Evolutionary conservation across 1,140 invertebrate genomes (phyloP).

Genomic region (Nomia melanderi): DNA sequence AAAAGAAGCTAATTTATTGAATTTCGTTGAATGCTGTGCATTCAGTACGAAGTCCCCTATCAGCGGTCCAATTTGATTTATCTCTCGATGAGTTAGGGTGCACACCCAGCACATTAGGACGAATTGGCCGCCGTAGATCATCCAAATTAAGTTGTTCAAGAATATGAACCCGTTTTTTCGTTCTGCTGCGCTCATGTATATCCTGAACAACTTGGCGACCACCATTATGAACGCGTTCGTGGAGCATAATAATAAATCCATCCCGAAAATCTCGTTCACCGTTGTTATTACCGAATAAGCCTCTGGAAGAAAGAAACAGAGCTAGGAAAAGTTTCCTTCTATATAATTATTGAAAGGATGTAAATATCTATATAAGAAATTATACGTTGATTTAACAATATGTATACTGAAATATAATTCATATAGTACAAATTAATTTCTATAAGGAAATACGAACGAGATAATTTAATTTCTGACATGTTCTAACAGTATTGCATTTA

Average conservation of each 20-base stretch:
- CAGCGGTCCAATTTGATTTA: slow-evolving; percentile 54
- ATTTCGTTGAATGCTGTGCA: neutral
- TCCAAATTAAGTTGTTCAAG: slow-evolving; percentile 70
- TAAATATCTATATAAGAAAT: too few species aligned
- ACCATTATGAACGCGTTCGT: slow-evolving; percentile 71
- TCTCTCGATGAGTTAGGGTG: slow-evolving; percentile 56
- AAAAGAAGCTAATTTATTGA: neutral
- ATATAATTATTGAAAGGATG: too few species aligned
- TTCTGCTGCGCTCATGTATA: slow-evolving; percentile 71
- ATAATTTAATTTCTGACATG: too few species aligned
- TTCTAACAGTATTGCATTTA: too few species aligned
- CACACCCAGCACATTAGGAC: slow-evolving; percentile 63
- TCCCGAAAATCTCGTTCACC: slow-evolving; percentile 63
- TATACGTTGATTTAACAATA: too few species aligned
- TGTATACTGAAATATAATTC: too few species aligned
- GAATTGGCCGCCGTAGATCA: slow-evolving; percentile 64
- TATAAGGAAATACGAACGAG: too few species aligned
- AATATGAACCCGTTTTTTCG: slow-evolving; percentile 63
- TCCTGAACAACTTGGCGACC: slow-evolving; percentile 67
- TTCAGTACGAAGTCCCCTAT: slow-evolving; percentile 56
- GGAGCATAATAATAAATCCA: slow-evolving; percentile 65
- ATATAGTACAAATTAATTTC: too few species aligned
- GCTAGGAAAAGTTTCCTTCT: too few species aligned
- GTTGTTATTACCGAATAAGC: slow-evolving; percentile 58
- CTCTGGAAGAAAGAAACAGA: slow-evolving; percentile 35